phyloP scores from a whole-genome alignment of 2,797 vertebrate species.

The Percopsis omiscomaycus region DNA sequence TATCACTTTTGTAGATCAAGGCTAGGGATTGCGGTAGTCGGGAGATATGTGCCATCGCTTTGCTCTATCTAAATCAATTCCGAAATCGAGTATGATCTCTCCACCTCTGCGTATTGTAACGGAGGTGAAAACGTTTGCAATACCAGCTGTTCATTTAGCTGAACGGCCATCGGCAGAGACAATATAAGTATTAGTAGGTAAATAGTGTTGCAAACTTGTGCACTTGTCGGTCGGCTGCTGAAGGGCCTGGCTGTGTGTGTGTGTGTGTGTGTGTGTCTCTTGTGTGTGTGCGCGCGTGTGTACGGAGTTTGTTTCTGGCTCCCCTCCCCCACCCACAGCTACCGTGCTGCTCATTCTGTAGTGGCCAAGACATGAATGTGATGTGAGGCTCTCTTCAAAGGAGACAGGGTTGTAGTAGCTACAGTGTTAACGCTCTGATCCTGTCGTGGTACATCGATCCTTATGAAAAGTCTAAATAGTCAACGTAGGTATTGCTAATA shows the following conservation, averaged over 20 bases:
- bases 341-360: conserved; percentile 69
- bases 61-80: conserved; percentile 53
- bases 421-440: conserved; percentile 29
- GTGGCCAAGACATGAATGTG: conserved; percentile 81
- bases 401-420: conserved; percentile 55
- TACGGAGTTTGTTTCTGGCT: conserved; percentile 78
- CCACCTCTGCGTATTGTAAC: conserved; percentile 45
- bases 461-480: background rate
- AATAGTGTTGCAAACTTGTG: conserved; percentile 82
- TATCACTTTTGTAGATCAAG: conserved; percentile 70
- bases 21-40: conserved; percentile 74
- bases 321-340: conserved; percentile 80
- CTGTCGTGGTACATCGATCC: background rate
- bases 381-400: conserved; percentile 78
- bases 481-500: background rate
- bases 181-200: conserved; percentile 51
- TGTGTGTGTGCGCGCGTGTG: conserved; percentile 35
- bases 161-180: conserved; percentile 30
- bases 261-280: conserved; percentile 28
- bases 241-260: conserved; percentile 67
- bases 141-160: conserved; percentile 27
- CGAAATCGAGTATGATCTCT: conserved; percentile 32
- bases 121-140: conserved; percentile 16
- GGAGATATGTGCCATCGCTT: conserved; percentile 69
- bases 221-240: conserved; percentile 77